A percentile compares a stretch with the other conserved stretches of the same genome.
Conservation (phyloP, 2,113 vertebrate genomes). For the Stictonetta naevosa region DNA sequence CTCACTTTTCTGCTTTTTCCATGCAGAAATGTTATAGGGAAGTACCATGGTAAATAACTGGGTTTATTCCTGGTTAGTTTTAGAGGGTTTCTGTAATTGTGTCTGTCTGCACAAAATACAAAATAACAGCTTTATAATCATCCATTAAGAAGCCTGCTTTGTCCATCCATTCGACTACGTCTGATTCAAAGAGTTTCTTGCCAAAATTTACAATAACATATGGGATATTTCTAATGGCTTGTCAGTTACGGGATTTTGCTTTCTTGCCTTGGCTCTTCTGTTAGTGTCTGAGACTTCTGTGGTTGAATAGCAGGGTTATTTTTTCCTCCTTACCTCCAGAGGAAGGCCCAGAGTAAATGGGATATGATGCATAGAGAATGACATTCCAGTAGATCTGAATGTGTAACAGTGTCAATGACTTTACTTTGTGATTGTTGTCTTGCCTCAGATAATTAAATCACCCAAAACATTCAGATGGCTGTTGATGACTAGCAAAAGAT, state of each 20-base stretch:
- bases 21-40: not conserved
- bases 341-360: not conserved
- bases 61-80: not conserved
- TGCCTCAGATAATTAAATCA: not conserved
- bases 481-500: not conserved
- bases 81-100: not conserved
- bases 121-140: not conserved
- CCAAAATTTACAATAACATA: not conserved
- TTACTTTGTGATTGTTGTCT: not conserved
- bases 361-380: not conserved
- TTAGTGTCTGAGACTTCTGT: not conserved
- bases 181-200: not conserved
- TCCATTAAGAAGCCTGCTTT: not conserved
- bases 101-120: not conserved
- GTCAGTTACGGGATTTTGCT: not conserved
- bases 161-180: not conserved
- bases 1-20: not conserved
- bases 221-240: not conserved
- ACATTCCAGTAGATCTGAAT: fast-evolving
- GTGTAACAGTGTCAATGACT: not conserved
- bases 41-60: not conserved
- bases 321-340: not conserved
- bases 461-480: not conserved
- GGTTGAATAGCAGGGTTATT: not conserved
- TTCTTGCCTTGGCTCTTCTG: not conserved